Evolutionary conservation across 1,140 invertebrate genomes (phyloP).

Genomic region (Parapsyche elsis): DNA sequence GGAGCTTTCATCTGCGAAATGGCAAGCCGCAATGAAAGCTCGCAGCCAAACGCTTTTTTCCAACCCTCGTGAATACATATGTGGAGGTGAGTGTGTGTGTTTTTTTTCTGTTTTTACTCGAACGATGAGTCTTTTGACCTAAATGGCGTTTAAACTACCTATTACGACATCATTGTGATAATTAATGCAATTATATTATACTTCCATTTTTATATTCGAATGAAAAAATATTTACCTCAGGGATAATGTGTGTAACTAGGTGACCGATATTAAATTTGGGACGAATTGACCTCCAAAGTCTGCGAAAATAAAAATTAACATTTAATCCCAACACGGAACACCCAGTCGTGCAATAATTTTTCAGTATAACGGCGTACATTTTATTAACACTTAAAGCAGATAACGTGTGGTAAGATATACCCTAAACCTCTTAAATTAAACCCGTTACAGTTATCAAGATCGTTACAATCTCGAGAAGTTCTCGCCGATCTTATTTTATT

Average conservation of each 20-base stretch:
- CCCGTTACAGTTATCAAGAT: slow-evolving; percentile 1
- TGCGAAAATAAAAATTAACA: too few relatives aligned
- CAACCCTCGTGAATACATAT: background rate
- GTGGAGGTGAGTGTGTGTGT: too few relatives aligned
- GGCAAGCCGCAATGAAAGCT: slow-evolving; percentile 48
- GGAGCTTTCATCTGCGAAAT: slow-evolving; percentile 55
- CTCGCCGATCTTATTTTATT: background rate
- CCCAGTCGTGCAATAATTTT: background rate
- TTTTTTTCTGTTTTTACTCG: background rate
- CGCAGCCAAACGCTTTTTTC: slow-evolving; percentile 7
- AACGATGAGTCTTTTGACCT: too few relatives aligned
- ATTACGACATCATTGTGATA: too few relatives aligned
- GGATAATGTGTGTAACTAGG: too few relatives aligned
- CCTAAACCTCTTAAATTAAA: background rate
- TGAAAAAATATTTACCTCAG: too few relatives aligned
- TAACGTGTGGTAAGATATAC: slow-evolving; percentile 4
- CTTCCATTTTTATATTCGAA: too few relatives aligned
- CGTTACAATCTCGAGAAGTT: background rate
- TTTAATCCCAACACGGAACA: too few relatives aligned
- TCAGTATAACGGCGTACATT: background rate
- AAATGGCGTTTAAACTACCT: too few relatives aligned
- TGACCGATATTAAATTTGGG: too few relatives aligned
- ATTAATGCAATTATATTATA: too few relatives aligned
- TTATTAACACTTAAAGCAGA: slow-evolving; percentile 8
- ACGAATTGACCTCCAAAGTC: too few relatives aligned